Conservation (phyloP, 2,888 invertebrate genomes). For the Nomada lathburiana region DNA sequence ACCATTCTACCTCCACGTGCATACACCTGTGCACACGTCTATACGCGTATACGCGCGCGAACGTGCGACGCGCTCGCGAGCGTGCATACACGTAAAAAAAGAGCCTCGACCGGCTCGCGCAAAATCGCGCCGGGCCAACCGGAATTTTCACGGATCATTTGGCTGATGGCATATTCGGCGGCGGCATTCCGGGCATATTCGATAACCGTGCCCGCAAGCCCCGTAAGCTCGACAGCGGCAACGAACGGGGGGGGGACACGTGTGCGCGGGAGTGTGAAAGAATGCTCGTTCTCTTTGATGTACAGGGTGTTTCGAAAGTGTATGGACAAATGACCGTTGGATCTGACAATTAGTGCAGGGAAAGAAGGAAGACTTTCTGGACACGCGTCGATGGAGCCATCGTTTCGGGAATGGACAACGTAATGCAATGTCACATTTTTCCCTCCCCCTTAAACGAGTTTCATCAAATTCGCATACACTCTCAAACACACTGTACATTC, state of each 20-base stretch:
- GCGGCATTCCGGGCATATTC: slow-evolving; percentile 76
- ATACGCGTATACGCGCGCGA: background rate
- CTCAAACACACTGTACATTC: background rate
- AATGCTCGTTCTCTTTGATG: slow-evolving; percentile 15
- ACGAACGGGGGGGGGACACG: slow-evolving; percentile 31
- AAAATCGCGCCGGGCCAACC: slow-evolving; percentile 72
- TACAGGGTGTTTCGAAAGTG: background rate
- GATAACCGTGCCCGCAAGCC: slow-evolving; percentile 71
- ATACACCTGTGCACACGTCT: too few species aligned
- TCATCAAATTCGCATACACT: too few species aligned
- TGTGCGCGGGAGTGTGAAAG: slow-evolving; percentile 29
- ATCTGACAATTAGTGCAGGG: too few species aligned
- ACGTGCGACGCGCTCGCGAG: background rate
- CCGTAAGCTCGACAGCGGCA: slow-evolving; percentile 1
- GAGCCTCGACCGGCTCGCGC: slow-evolving; percentile 60
- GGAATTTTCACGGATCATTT: slow-evolving; percentile 81
- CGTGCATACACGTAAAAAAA: slow-evolving; percentile 34
- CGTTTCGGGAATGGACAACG: too few species aligned
- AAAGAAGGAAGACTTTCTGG: too few species aligned
- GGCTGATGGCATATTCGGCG: slow-evolving; percentile 78
- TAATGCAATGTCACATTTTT: too few species aligned
- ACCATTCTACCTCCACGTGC: background rate
- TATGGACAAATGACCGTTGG: background rate
- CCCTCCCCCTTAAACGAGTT: too few species aligned
- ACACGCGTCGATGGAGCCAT: too few species aligned